phyloP scores from a whole-genome alignment of 1,140 invertebrate genomes.

The Dryas iulia region DNA sequence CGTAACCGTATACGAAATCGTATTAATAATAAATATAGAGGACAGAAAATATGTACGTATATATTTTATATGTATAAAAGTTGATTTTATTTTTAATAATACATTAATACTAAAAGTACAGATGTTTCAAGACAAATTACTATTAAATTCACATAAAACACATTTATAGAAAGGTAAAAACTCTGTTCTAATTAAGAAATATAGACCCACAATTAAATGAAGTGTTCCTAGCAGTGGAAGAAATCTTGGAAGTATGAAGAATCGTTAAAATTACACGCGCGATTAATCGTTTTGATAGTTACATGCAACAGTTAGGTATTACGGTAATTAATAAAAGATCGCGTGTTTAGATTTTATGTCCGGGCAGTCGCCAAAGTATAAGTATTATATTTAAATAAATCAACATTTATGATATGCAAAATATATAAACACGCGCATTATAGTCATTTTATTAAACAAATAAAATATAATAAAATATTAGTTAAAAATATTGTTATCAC shows the following conservation, averaged over 20 bases:
- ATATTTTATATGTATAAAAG: too few relatives aligned
- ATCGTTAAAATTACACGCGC: constrained; percentile 28
- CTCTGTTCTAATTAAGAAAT: too few relatives aligned
- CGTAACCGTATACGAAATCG: constrained; percentile 11
- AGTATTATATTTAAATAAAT: neutral
- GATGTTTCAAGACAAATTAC: too few relatives aligned
- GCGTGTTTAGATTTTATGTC: constrained; percentile 47
- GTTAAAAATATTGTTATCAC: too few relatives aligned
- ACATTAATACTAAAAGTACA: too few relatives aligned
- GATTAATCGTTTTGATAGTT: constrained; percentile 23
- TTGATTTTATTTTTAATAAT: too few relatives aligned
- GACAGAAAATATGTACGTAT: constrained; percentile 12
- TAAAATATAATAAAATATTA: too few relatives aligned
- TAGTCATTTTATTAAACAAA: too few relatives aligned
- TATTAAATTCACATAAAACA: too few relatives aligned
- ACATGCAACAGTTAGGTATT: constrained; percentile 58
- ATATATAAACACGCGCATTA: neutral
- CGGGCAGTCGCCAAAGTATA: neutral
- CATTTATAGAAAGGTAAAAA: too few relatives aligned
- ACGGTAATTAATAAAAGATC: constrained; percentile 48
- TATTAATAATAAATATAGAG: constrained; percentile 37
- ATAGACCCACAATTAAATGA: neutral
- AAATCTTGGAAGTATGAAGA: constrained; percentile 18
- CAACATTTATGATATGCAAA: neutral
- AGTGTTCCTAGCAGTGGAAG: constrained; percentile 8